Conservation (phyloP, 2,797 vertebrate genomes). For the Artibeus jamaicensis region DNA sequence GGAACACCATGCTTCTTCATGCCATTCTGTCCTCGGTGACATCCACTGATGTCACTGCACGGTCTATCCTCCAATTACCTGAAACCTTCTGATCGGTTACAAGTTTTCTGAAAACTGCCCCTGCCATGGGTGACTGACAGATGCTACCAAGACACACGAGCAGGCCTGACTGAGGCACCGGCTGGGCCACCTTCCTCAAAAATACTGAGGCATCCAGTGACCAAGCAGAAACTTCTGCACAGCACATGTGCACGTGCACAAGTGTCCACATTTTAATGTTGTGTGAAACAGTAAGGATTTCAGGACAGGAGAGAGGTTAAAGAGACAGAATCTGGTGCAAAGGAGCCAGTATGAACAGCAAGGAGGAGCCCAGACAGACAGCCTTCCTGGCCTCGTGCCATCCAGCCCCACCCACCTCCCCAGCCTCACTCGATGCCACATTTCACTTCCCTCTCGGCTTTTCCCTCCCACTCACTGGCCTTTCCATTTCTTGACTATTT, state of each 20-base stretch:
- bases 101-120: constrained; percentile 95
- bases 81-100: constrained; percentile 88
- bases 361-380: not conserved
- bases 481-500: not conserved
- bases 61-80: constrained; percentile 98
- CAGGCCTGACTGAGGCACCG: constrained; percentile 84
- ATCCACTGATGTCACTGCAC: constrained; percentile 96
- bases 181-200: constrained; percentile 69
- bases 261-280: not conserved
- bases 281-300: not conserved
- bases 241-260: not conserved
- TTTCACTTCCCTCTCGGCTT: not conserved
- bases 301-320: not conserved
- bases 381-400: not conserved
- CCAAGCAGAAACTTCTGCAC: not conserved
- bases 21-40: constrained; percentile 93
- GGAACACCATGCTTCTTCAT: constrained; percentile 92
- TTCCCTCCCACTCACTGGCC: not conserved
- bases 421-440: not conserved
- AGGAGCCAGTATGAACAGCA: not conserved
- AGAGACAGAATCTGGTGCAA: not conserved
- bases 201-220: not conserved
- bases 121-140: constrained; percentile 95
- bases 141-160: constrained; percentile 97
- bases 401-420: no score